Conservation (phyloP, 2,888 invertebrate genomes). For the Eupithecia vulgata region DNA sequence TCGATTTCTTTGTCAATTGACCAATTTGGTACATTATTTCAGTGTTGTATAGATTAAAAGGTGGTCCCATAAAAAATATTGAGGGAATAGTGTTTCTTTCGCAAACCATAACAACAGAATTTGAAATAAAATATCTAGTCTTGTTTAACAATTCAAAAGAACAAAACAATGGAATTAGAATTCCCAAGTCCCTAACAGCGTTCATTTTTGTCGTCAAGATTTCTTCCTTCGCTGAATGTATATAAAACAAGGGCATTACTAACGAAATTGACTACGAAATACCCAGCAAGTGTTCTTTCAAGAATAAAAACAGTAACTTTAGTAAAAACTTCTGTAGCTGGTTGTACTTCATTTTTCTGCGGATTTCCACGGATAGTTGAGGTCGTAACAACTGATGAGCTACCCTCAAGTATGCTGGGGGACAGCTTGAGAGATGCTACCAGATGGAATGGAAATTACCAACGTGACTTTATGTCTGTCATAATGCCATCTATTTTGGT, state of each 20-base stretch:
- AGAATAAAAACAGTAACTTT: conserved; percentile 44
- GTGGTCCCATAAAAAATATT: no score
- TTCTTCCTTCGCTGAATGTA: not conserved
- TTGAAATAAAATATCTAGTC: not conserved
- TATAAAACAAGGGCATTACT: conserved; percentile 16
- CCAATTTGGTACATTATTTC: no score
- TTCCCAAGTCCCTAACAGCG: not conserved
- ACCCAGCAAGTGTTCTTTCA: conserved; percentile 39
- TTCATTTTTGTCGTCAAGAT: not conserved
- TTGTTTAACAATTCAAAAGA: not conserved
- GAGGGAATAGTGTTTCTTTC: no score
- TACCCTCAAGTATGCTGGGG: conserved; percentile 45
- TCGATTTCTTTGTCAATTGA: no score
- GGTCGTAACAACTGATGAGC: conserved; percentile 59
- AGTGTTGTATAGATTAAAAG: no score
- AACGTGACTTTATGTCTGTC: not conserved
- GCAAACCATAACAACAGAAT: no score
- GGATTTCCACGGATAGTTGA: conserved; percentile 49
- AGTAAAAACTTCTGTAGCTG: conserved; percentile 40
- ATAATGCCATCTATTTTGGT: not conserved
- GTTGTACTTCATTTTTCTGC: conserved; percentile 51
- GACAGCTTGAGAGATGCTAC: conserved; percentile 46
- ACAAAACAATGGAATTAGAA: not conserved
- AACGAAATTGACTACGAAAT: conserved; percentile 29
- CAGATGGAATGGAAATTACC: conserved; percentile 46